Base-by-base conservation (phyloP, 2,113 vertebrate genomes). In the Cephalopterus ornatus region DNA sequence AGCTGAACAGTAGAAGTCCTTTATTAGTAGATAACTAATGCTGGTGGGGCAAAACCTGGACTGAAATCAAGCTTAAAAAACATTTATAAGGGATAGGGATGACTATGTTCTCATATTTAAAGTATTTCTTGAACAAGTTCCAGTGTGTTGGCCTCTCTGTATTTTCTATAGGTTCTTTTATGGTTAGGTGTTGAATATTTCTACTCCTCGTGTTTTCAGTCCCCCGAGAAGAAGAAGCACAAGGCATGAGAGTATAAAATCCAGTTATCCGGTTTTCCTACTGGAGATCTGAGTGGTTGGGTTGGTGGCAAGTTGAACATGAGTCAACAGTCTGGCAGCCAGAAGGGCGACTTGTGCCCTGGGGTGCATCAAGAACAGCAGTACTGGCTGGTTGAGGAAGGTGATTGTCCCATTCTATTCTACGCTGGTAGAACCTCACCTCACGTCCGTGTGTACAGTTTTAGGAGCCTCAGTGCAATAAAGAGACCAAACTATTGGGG, bases 321-420 rank as follows among this genome's bases (percentile, higher is more conserved):
- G 27, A 65, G 4, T 35, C 11, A 59, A 2, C n/a, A 65, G 55
- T 53, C 22, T 52, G 47, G 53, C 30, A 73, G 49, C 44, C 61
- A 67, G 8, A 75, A 71, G 19, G 10, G 33, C 28, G 46, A 32
- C 1, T 26, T 1, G 0, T 74, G 49, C 20, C 23, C 35, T 59
- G 19, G 26, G 14, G 18, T 55, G 39, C 33, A 71, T 70, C 41
- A 50, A 42, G 44, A 46, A 46, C 24, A 49, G 21, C 42, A 20
- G 2, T 47, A 21, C 23, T 23, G 39, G 12, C 35, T 2, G 2
- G 37, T 41, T 0, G 0, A 67, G 27, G 66, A 49, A 63, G 8
- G 32, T 24, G 17, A 26, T 17, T 50, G 28, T 81, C 49, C 26
- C 27, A 10, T 6, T 5, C 26, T 44, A 1, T 15, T 55, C 33